These are phyloP conservation scores for Fragum fragum DNA, from an alignment of 2,888 invertebrate species.

Conservation along the genomic window DNA sequence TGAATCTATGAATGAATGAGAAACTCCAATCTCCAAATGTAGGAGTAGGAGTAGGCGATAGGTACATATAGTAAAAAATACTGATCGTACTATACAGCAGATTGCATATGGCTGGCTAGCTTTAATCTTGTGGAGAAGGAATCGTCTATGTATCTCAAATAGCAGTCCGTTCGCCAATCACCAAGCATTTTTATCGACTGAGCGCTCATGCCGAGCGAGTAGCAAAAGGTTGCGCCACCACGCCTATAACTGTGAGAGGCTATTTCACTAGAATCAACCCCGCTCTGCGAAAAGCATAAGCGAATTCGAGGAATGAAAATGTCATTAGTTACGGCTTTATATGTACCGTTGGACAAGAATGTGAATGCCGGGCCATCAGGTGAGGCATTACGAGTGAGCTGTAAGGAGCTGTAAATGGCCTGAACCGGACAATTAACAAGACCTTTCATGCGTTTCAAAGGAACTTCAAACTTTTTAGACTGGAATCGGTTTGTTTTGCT, in stretches of 20 bases:
- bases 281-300: not conserved
- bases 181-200: too few relatives aligned
- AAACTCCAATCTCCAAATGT: too few relatives aligned
- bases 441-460: constrained; percentile 23
- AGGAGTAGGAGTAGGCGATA: too few relatives aligned
- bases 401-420: constrained; percentile 23
- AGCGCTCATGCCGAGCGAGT: too few relatives aligned
- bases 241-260: not conserved
- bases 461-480: constrained; percentile 29
- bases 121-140: too few relatives aligned
- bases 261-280: constrained; percentile 4
- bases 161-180: too few relatives aligned
- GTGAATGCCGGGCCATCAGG: constrained; percentile 31
- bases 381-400: not conserved
- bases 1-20: too few relatives aligned
- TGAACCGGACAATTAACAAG: constrained; percentile 30
- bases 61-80: too few relatives aligned
- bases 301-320: constrained; percentile 1
- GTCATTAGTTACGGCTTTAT: not conserved
- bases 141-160: too few relatives aligned
- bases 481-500: constrained; percentile 38
- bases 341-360: not conserved
- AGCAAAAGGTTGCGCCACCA: too few relatives aligned
- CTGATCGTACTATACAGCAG: too few relatives aligned
- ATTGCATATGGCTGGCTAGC: too few relatives aligned